Evolutionary conservation across 2,797 vertebrate genomes (phyloP), one percentile per base, ranked within the genome.

Genomic region (Sebastes alutus): DNA sequence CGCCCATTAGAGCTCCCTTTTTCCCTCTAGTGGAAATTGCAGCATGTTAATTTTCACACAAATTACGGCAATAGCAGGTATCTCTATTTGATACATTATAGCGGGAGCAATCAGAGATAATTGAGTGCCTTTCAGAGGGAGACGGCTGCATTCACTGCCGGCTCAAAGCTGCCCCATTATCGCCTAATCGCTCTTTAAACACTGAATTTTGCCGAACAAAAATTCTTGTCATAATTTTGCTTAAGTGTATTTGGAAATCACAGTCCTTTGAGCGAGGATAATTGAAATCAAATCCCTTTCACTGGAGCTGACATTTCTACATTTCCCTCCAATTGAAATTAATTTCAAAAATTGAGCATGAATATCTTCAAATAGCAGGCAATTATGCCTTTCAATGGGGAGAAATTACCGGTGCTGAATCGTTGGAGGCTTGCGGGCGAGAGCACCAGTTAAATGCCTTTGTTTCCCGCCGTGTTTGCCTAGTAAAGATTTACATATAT

Each of bases 201-300:
- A 99, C 97, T 98, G 98, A 99, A 99, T 99, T 99, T 99, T 97
- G 98, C 97, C 90, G 98, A 99, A 99, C 98, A 99, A 99, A 99
- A 99, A 99, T 99, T 99, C 98, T 98, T 99, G 98, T 99, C 98
- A 99, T 99, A 99, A 99, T 99, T 99, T 99, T 99, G 98, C 98
- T 99, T 99, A 99, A 99, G 98, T 99, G 98, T 99, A 99, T 99
- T 99, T 99, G 99, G 98, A 99, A 99, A 99, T 99, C 99, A 99
- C 98, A 99, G 98, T 99, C 99, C 98, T 99, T 99, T 99, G 99
- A 99, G 98, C 97, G 98, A 99, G 97, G 97, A 99, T 99, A 99
- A 99, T 99, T 99, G 99, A 99, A 99, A 99, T 99, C 99, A 99
- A 99, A 99, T 99, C 99, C 99, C 97, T 99, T 99, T 99, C 99